These are phyloP conservation scores for Buathra laborator DNA, from an alignment of 2,888 invertebrate genomes.

Conservation along the genomic window DNA sequence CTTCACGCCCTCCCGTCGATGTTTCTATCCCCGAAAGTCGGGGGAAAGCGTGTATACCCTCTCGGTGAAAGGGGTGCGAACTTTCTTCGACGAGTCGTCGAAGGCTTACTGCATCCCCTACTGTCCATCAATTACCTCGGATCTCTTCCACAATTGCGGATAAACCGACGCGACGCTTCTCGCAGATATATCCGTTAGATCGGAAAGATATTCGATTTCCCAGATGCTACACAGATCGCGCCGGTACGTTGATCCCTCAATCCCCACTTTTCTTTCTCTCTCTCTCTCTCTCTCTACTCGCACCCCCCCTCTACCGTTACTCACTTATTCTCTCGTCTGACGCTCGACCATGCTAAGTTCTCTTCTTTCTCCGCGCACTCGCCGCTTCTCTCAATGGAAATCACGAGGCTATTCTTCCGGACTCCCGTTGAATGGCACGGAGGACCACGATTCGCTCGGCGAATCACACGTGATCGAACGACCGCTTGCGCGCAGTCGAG, in stretches of 20 bases:
- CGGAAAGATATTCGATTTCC: conserved; percentile 80
- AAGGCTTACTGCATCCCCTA: conserved; percentile 38
- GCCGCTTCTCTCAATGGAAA: conserved; percentile 80
- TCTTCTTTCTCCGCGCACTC: conserved; percentile 60
- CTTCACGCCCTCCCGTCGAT: conserved; percentile 49
- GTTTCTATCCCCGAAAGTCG: conserved; percentile 1
- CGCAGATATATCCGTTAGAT: conserved; percentile 71
- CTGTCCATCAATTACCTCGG: conserved; percentile 82
- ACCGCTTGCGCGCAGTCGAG: conserved; percentile 67
- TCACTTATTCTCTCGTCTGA: conserved; percentile 58
- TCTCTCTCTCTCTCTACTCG: conserved; percentile 61
- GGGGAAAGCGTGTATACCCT: conserved; percentile 5
- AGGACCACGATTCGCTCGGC: conserved; percentile 73
- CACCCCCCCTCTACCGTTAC: conserved; percentile 34
- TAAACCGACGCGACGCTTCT: conserved; percentile 67
- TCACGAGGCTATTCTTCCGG: conserved; percentile 82
- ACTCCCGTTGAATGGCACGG: conserved; percentile 72
- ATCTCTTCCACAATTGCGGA: conserved; percentile 82
- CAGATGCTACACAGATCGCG: conserved; percentile 75
- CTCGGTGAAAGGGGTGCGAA: conserved; percentile 48
- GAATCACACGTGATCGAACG: conserved; percentile 79
- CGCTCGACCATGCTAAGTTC: conserved; percentile 67
- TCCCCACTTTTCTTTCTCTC: conserved; percentile 63
- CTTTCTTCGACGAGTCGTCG: conserved; percentile 24
- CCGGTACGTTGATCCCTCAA: conserved; percentile 72